These are phyloP conservation scores for Dryomyza anilis DNA, from an alignment of 2,888 invertebrate species.

Conservation along the genomic window DNA sequence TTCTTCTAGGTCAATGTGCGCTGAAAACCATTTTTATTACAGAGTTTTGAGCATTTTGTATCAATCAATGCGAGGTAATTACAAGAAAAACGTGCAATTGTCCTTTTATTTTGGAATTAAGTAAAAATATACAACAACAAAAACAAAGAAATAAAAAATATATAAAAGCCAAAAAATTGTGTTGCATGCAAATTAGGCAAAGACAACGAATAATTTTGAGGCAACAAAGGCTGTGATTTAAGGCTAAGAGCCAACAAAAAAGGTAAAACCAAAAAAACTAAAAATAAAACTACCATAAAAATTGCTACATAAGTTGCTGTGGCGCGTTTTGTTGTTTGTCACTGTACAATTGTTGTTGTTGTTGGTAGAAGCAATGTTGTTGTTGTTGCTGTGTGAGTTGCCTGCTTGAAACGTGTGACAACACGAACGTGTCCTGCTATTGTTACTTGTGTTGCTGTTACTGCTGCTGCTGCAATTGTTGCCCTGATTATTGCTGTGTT, in stretches of 20 bases:
- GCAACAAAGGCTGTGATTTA: neutral
- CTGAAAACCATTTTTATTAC: neutral
- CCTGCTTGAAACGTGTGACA: constrained; percentile 3
- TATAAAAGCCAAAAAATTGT: neutral
- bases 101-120: neutral
- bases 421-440: neutral
- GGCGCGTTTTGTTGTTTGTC: neutral
- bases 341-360: too few relatives aligned
- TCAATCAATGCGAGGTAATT: neutral
- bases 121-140: too few relatives aligned
- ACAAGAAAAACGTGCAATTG: constrained; percentile 17
- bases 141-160: too few relatives aligned
- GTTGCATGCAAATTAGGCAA: constrained; percentile 21
- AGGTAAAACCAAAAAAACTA: too few relatives aligned
- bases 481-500: too few relatives aligned
- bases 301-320: too few relatives aligned
- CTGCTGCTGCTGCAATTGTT: too few relatives aligned
- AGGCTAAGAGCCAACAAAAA: neutral
- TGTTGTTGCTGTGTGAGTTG: neutral
- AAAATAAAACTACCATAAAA: too few relatives aligned
- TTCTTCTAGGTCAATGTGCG: neutral
- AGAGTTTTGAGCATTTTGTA: neutral
- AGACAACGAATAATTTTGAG: neutral
- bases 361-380: too few relatives aligned
- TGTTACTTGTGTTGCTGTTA: too few relatives aligned